Evolutionary conservation across 2,797 vertebrate species (phyloP).

Genomic region (Zenarchopterus dispar): DNA sequence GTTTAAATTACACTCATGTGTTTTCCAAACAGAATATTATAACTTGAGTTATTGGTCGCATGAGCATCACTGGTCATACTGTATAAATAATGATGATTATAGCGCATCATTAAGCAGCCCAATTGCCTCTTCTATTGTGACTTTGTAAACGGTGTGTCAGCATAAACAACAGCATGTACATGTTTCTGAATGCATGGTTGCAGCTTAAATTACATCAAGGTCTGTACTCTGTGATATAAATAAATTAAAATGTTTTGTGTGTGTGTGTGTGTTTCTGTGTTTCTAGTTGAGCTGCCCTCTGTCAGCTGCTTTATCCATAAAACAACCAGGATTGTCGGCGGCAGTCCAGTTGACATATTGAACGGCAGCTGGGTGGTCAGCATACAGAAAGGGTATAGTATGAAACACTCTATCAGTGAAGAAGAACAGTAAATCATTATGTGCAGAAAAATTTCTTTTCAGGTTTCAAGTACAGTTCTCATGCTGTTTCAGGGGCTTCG

Average conservation of each 20-base stretch:
- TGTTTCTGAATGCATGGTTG: constrained; percentile 5
- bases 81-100: constrained; percentile 38
- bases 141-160: constrained; percentile 34
- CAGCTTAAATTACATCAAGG: background rate
- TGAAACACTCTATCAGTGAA: constrained; percentile 21
- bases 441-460: background rate
- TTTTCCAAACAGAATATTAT: background rate
- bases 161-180: constrained; percentile 19
- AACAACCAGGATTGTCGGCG: constrained; percentile 91
- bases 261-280: constrained; percentile 16
- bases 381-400: constrained; percentile 85
- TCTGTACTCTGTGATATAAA: background rate
- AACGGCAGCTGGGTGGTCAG: constrained; percentile 98
- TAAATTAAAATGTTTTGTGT: constrained; percentile 8
- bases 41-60: constrained; percentile 35
- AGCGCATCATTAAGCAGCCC: constrained; percentile 34
- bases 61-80: constrained; percentile 19
- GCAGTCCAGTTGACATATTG: constrained; percentile 87
- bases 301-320: constrained; percentile 81
- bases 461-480: too few relatives aligned
- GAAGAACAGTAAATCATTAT: constrained; percentile 13
- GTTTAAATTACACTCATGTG: constrained; percentile 1
- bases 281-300: constrained; percentile 64
- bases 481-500: background rate
- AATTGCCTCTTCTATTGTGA: constrained; percentile 17